Conservation (phyloP, 2,113 vertebrate species). For the Poecile atricapillus region DNA sequence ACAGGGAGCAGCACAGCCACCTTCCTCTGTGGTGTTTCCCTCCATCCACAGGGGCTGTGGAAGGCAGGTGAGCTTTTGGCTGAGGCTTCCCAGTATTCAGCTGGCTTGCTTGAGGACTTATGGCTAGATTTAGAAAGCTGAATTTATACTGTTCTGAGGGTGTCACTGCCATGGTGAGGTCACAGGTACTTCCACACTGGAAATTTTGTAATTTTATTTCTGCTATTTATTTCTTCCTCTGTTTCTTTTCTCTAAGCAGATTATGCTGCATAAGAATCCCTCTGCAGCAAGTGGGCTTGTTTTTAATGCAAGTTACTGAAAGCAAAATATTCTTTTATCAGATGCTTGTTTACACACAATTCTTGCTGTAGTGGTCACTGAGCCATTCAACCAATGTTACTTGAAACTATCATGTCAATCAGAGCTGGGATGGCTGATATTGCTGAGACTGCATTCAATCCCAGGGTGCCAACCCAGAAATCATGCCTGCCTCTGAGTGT, state of each 20-base stretch:
- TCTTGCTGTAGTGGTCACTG: not conserved
- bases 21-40: not conserved
- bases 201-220: not conserved
- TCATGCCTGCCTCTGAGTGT: not conserved
- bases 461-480: not conserved
- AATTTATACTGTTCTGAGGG: not conserved
- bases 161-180: not conserved
- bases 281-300: not conserved
- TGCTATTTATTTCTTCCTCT: not conserved
- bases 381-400: not conserved
- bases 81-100: not conserved
- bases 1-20: not conserved
- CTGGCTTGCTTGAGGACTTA: slow-evolving; percentile 20
- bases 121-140: not conserved
- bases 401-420: not conserved
- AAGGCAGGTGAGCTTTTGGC: not conserved
- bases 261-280: slow-evolving; percentile 21
- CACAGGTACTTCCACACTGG: not conserved
- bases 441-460: not conserved
- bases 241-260: not conserved
- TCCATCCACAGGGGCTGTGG: not conserved
- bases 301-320: not conserved
- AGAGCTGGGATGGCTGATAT: not conserved
- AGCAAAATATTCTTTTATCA: not conserved
- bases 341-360: not conserved